phyloP scores from a whole-genome alignment of 2,113 vertebrate genomes.

The Xiphias gladius region DNA sequence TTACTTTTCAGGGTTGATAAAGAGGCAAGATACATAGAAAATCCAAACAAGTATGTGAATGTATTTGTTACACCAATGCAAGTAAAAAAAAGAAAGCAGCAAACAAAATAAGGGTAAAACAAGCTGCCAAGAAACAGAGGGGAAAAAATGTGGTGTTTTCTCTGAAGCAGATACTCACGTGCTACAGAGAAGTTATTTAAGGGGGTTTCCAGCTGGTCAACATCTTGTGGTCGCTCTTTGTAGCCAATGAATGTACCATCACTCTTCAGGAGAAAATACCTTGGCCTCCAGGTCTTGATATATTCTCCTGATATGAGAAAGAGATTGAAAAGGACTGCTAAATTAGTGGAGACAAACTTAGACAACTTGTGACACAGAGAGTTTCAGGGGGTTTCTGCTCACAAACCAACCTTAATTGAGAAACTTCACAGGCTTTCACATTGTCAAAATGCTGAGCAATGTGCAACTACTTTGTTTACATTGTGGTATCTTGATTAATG shows the following conservation, averaged over 20 bases:
- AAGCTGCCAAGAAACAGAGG: conserved; percentile 52
- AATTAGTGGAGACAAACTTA: not conserved
- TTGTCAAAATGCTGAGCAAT: conserved; percentile 23
- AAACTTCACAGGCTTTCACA: not conserved
- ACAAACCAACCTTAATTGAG: not conserved
- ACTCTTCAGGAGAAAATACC: conserved; percentile 96
- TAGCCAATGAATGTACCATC: conserved; percentile 98
- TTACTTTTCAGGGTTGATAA: not conserved
- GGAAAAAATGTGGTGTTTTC: conserved; percentile 57
- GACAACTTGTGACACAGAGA: not conserved
- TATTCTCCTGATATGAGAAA: conserved; percentile 90
- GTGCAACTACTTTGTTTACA: conserved; percentile 34
- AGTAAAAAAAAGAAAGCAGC: conserved; percentile 30
- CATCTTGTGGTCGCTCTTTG: conserved; percentile 95
- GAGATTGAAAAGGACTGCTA: conserved; percentile 13
- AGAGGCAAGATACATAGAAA: not conserved
- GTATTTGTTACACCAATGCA: conserved; percentile 28
- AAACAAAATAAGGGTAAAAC: conserved; percentile 42
- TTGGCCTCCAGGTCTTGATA: conserved; percentile 97
- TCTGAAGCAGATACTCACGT: conserved; percentile 88
- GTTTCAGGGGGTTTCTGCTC: conserved; percentile 10
- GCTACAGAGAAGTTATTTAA: conserved; percentile 99
- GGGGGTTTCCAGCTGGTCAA: conserved; percentile 95
- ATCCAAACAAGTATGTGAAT: conserved; percentile 7
- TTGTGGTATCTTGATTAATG: conserved; percentile 40